Evolutionary conservation across 1,140 invertebrate species (phyloP).

Genomic region (Pachypeltis micranthus): DNA sequence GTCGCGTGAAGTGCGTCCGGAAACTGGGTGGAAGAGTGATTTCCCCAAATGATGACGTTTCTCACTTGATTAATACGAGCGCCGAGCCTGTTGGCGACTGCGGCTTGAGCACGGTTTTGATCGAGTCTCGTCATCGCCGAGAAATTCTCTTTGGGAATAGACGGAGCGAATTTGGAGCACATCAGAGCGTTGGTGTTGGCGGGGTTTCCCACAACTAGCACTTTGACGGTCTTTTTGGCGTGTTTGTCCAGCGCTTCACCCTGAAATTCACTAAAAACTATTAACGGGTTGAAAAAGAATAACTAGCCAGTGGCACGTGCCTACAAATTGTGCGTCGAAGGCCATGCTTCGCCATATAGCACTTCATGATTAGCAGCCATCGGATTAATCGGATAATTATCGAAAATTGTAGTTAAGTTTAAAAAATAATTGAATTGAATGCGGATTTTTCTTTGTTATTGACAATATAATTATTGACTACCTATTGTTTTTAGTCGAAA

Average conservation of each 20-base stretch:
- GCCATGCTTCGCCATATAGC: too few species aligned
- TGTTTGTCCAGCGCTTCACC: conserved; percentile 85
- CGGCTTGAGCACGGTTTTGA: conserved; percentile 58
- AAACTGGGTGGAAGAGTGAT: conserved; percentile 97
- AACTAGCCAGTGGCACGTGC: too few species aligned
- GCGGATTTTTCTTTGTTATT: too few species aligned
- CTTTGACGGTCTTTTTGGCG: conserved; percentile 90
- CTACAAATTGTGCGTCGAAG: too few species aligned
- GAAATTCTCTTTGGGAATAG: conserved; percentile 93
- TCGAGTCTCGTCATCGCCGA: conserved; percentile 96
- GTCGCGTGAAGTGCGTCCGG: conserved; percentile 85
- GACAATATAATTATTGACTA: too few species aligned
- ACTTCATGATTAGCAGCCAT: too few species aligned
- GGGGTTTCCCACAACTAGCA: conserved; percentile 96
- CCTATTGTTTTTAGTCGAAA: too few species aligned
- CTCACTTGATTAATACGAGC: conserved; percentile 33
- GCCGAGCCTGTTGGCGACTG: conserved; percentile 25
- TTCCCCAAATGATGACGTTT: conserved; percentile 98
- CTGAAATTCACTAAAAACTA: too few species aligned
- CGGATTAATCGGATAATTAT: too few species aligned
- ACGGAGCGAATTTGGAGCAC: conserved; percentile 91
- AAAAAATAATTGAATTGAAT: too few species aligned
- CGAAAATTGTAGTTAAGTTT: too few species aligned
- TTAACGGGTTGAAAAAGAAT: too few species aligned
- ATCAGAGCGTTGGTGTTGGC: conserved; percentile 98